phyloP scores from a whole-genome alignment of 2,113 vertebrate genomes.

The Crotalus horridus region DNA sequence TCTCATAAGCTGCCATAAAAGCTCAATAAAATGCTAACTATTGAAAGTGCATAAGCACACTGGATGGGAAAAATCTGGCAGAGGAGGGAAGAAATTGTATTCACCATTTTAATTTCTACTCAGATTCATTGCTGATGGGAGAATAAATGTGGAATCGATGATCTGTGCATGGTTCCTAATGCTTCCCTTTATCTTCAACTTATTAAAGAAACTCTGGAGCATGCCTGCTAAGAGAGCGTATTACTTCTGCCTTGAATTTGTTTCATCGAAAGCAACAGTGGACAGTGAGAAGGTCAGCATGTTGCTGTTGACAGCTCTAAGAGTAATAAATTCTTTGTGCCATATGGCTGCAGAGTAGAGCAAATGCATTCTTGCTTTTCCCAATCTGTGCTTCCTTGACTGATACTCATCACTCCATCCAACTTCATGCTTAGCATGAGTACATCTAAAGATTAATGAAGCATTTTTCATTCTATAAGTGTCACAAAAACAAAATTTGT shows the following conservation, averaged over 20 bases:
- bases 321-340: constrained; percentile 50
- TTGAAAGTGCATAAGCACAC: background rate
- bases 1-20: background rate
- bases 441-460: constrained; percentile 64
- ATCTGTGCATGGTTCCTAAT: background rate
- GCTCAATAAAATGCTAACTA: constrained; percentile 10
- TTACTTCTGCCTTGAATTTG: constrained; percentile 46
- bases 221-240: background rate
- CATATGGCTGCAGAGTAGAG: constrained; percentile 45
- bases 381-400: constrained; percentile 59
- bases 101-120: constrained; percentile 3
- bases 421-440: constrained; percentile 65
- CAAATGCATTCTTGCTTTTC: constrained; percentile 48
- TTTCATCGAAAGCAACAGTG: constrained; percentile 38
- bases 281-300: constrained; percentile 42
- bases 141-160: background rate
- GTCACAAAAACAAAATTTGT: constrained; percentile 35
- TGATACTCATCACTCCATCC: constrained; percentile 62
- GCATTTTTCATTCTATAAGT: constrained; percentile 56
- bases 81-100: background rate
- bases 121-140: background rate
- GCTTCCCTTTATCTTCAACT: background rate
- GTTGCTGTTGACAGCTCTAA: constrained; percentile 35
- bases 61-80: background rate
- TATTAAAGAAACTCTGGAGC: constrained; percentile 26